Base-by-base conservation (phyloP, 2,888 invertebrate genomes). In the Onthophagus sagittarius region DNA sequence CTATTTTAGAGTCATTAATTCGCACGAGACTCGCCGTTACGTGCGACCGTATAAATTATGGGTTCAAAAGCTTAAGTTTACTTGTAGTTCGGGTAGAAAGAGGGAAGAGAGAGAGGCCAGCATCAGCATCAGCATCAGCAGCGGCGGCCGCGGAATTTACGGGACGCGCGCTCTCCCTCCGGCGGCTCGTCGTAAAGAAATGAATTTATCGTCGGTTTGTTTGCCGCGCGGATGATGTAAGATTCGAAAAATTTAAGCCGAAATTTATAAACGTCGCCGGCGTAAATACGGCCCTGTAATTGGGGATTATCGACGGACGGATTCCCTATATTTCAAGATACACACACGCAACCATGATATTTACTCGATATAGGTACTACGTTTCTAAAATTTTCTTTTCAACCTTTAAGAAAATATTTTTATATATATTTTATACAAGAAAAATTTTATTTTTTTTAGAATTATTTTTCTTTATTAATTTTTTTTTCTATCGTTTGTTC, bases 11-110 rank as follows among this genome's bases (percentile, higher is more conserved):
- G 67, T 23, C 32, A 32, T 67, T 67, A 67, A 67, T 67, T 67
- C 67, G 67, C 67, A 23, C 67, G 23, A 13, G 15, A 13, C 67
- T 31, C 67, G 67, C 31, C 67, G 67, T 67, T 67, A 67, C 32
- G 32, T 67, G 32, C 67, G 67, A 23, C 67, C 31, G 23, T 67
- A 67, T 67, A 67, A 67, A 67, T 67, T 67, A 67, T 31, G 67
- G 67, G 67, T 67, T 67, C 67, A 67, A 67, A 67, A 67, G 67
- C 67, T 67, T 67, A 67, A 67, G 67, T 67, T 67, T 67, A 32
- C 67, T 67, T 67, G 67, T 67, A 67, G 15, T 67, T 67, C 23
- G 67, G 31, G 32, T 23, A 14, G 33, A 33, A 33, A 5, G 33
- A 53, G 39, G 1, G 39, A 23, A 53, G 39, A 9, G 39, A 53